Evolutionary conservation across 1,140 invertebrate species (phyloP).

Genomic region (Cydia splendana): DNA sequence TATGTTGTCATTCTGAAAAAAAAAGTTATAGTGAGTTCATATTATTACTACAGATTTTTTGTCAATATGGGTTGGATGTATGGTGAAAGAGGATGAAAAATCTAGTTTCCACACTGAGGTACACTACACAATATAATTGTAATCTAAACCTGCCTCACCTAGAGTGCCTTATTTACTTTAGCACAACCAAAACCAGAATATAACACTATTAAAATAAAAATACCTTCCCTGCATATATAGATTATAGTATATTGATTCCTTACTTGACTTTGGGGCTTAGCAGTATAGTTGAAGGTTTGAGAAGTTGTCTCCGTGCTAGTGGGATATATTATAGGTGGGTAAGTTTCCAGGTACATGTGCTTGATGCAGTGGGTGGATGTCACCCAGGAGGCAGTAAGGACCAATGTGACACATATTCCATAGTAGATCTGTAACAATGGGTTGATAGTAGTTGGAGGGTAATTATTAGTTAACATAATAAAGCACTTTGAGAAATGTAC

Average conservation of each 20-base stretch:
- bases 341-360: constrained; percentile 86
- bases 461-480: neutral
- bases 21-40: constrained; percentile 35
- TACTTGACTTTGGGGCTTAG: constrained; percentile 57
- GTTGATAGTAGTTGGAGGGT: constrained; percentile 8
- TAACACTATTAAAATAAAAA: no score
- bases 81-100: no score
- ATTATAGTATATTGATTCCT: constrained; percentile 39
- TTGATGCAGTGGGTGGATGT: constrained; percentile 93
- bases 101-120: no score
- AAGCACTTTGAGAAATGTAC: constrained; percentile 37
- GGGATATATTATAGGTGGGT: constrained; percentile 57
- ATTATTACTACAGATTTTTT: neutral
- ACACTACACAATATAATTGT: no score
- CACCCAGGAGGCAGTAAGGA: constrained; percentile 93
- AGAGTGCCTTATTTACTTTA: no score
- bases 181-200: no score
- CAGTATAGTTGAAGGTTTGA: constrained; percentile 55
- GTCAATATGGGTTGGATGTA: no score
- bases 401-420: constrained; percentile 91
- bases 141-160: no score
- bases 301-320: constrained; percentile 52
- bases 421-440: constrained; percentile 88
- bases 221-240: neutral
- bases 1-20: constrained; percentile 77